phyloP scores from a whole-genome alignment of 1,140 invertebrate species.

The Heliconius himera region DNA sequence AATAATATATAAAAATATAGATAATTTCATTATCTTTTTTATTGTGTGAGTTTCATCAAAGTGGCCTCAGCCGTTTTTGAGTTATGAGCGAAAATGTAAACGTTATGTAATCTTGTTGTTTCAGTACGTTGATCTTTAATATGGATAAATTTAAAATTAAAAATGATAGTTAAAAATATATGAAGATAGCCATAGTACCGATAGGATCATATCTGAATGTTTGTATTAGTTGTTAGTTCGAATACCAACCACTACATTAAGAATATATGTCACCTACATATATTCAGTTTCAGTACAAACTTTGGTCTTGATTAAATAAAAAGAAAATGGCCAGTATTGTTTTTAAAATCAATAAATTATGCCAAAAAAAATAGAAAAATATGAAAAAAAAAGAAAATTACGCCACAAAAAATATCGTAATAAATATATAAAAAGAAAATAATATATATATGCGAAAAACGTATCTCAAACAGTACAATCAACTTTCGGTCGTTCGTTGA shows the following conservation, averaged over 20 bases:
- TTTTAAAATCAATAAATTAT: too few species aligned
- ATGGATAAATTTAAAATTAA: background rate
- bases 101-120: constrained; percentile 2
- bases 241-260: too few species aligned
- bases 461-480: constrained; percentile 43
- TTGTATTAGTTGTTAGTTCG: too few species aligned
- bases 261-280: too few species aligned
- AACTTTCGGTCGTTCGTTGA: constrained; percentile 60
- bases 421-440: background rate
- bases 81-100: background rate
- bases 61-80: background rate
- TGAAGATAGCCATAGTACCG: too few species aligned
- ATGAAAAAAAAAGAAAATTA: background rate
- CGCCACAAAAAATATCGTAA: background rate
- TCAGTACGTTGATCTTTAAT: background rate
- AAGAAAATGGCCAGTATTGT: too few species aligned
- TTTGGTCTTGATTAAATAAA: too few species aligned
- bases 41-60: constrained; percentile 1
- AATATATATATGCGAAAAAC: constrained; percentile 42
- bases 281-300: too few species aligned
- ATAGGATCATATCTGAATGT: background rate
- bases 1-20: constrained; percentile 10
- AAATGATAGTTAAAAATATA: background rate
- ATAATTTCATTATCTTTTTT: background rate
- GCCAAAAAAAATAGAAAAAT: background rate